phyloP scores from a whole-genome alignment of 2,113 vertebrate genomes.

The Lathamus discolor region DNA sequence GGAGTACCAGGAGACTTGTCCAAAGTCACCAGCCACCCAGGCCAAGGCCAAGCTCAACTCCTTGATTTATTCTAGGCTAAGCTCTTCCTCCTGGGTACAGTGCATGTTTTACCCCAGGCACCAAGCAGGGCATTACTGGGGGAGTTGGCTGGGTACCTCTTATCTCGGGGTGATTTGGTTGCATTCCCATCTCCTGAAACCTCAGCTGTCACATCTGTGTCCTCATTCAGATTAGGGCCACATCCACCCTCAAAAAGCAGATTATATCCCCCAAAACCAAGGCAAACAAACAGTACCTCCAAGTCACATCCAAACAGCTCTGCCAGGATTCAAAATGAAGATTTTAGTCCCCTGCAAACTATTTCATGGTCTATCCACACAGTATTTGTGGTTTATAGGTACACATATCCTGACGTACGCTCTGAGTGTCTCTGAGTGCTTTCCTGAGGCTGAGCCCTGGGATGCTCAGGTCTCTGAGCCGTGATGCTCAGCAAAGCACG shows the following conservation, averaged over 20 bases:
- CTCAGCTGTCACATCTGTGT: not conserved
- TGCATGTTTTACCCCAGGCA: not conserved
- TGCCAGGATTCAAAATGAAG: not conserved
- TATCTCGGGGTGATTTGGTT: not conserved
- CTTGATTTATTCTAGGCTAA: not conserved
- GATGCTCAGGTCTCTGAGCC: not conserved
- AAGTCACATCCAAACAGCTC: not conserved
- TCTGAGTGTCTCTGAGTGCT: not conserved
- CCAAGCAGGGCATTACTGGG: not conserved
- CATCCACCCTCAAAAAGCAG: not conserved
- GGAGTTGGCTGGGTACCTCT: fast-evolving
- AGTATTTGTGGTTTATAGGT: fast-evolving
- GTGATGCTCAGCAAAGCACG: not conserved
- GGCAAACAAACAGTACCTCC: not conserved
- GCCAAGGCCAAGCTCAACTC: not conserved
- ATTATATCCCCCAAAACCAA: not conserved
- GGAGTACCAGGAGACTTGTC: not conserved
- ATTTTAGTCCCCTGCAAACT: not conserved
- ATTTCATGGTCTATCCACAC: not conserved
- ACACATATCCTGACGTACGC: fast-evolving
- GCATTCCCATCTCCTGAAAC: not conserved
- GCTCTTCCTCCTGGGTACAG: not conserved
- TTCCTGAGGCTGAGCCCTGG: not conserved
- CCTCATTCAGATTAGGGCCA: not conserved
- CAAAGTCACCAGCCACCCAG: not conserved